Conservation (phyloP, 2,888 invertebrate genomes). For the Tyria jacobaeae region DNA sequence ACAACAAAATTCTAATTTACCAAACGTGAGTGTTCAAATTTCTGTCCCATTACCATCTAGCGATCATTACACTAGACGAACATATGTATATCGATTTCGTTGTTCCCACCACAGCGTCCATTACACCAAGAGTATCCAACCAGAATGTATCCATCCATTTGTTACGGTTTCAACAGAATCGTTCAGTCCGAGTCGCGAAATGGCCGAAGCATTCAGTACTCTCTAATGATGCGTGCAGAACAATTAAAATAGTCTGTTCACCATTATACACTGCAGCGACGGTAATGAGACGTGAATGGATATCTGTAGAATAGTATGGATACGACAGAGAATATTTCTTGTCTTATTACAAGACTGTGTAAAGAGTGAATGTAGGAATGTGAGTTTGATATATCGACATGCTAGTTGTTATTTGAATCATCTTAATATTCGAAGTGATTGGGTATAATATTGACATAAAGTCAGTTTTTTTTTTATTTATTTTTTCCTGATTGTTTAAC, state of each 20-base stretch:
- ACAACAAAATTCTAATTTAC: too few relatives aligned
- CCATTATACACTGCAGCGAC: conserved; percentile 39
- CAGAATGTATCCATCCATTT: neutral
- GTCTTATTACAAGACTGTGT: too few relatives aligned
- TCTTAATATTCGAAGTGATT: too few relatives aligned
- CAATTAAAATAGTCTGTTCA: conserved; percentile 49
- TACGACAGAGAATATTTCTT: neutral
- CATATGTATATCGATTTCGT: neutral
- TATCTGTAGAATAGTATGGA: conserved; percentile 21
- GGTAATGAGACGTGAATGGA: conserved; percentile 47
- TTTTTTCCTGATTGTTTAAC: too few relatives aligned
- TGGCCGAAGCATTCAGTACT: conserved; percentile 21
- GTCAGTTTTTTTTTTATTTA: too few relatives aligned
- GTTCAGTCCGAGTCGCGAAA: conserved; percentile 17
- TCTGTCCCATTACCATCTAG: neutral
- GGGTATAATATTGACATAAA: too few relatives aligned
- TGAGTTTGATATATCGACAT: too few relatives aligned
- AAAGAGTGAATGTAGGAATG: too few relatives aligned
- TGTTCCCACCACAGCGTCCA: neutral
- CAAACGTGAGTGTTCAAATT: too few relatives aligned
- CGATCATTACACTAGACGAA: neutral
- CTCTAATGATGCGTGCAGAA: conserved; percentile 42
- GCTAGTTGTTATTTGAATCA: too few relatives aligned
- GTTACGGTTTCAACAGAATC: conserved; percentile 8
- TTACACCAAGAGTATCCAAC: neutral